Evolutionary conservation across 2,888 invertebrate genomes (phyloP).

Genomic region (Eupithecia tripunctaria): DNA sequence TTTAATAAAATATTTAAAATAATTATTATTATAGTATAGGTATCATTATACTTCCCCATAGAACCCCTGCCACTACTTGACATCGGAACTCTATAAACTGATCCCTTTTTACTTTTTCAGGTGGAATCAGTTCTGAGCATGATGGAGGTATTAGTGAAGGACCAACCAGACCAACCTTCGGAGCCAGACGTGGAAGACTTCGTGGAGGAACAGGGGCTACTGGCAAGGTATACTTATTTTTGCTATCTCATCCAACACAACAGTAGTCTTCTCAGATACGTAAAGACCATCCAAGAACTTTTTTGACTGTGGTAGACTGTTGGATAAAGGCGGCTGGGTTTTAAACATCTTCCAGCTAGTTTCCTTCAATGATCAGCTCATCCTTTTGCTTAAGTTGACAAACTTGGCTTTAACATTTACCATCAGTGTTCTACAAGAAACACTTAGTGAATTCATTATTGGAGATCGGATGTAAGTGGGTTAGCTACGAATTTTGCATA

Average conservation of each 20-base stretch:
- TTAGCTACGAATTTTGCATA: too few relatives aligned
- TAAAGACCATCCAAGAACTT: slow-evolving; percentile 99
- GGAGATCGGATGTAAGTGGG: too few relatives aligned
- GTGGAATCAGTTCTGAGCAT: slow-evolving; percentile 91
- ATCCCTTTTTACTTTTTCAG: slow-evolving; percentile 57
- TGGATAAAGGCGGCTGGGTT: slow-evolving; percentile 99
- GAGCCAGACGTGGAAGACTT: slow-evolving; percentile 96
- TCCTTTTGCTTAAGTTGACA: slow-evolving; percentile 98
- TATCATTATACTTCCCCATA: too few relatives aligned
- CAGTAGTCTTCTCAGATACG: slow-evolving; percentile 99
- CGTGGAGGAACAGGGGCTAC: slow-evolving; percentile 96
- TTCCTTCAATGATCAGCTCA: slow-evolving; percentile 98
- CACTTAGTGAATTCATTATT: too few relatives aligned
- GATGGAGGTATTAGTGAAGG: slow-evolving; percentile 93
- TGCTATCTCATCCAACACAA: slow-evolving; percentile 89
- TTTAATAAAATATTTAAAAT: too few relatives aligned
- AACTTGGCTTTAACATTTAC: too few relatives aligned
- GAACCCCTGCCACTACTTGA: too few relatives aligned
- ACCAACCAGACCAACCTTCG: slow-evolving; percentile 90
- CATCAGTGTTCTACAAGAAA: too few relatives aligned
- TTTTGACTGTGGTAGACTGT: slow-evolving; percentile 99
- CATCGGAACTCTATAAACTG: background rate
- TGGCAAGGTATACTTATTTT: slow-evolving; percentile 87
- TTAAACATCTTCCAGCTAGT: slow-evolving; percentile 97
- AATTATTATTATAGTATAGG: too few relatives aligned